A percentile compares a stretch with the other conserved stretches of the same genome.
Evolutionary conservation across 2,888 invertebrate genomes (phyloP).

Genomic region (Entomobrya multifasciata): DNA sequence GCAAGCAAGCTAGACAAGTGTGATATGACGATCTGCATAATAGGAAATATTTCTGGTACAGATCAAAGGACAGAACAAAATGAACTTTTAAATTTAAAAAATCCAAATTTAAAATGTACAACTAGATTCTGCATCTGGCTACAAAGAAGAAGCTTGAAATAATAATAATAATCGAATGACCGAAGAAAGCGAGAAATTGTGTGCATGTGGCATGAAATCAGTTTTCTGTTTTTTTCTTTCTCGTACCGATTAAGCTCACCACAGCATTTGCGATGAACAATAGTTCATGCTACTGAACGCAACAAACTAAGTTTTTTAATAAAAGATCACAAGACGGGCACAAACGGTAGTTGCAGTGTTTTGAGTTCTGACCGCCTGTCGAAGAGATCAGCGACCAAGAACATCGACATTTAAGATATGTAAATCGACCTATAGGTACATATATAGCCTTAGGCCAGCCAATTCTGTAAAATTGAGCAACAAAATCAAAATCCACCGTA

Average conservation of each 20-base stretch:
- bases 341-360: slow-evolving; percentile 5
- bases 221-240: slow-evolving; percentile 38
- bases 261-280: neutral
- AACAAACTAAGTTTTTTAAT: neutral
- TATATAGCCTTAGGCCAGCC: neutral
- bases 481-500: neutral
- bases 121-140: neutral
- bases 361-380: slow-evolving; percentile 8
- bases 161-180: neutral
- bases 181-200: neutral
- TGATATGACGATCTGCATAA: slow-evolving; percentile 15
- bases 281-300: neutral
- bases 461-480: no score
- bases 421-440: slow-evolving; percentile 31
- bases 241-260: neutral
- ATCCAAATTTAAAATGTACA: neutral
- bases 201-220: slow-evolving; percentile 47
- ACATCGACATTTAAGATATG: slow-evolving; percentile 54
- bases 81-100: neutral
- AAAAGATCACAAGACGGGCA: neutral
- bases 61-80: neutral
- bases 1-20: no score
- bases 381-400: slow-evolving; percentile 31
- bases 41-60: slow-evolving; percentile 13
- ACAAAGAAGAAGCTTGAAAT: neutral